Percentiles rank a stretch among this genome's conserved stretches.
These are phyloP conservation scores for Rotaria macrura DNA, from an alignment of 2,888 invertebrate genomes.

Conservation along the genomic window DNA sequence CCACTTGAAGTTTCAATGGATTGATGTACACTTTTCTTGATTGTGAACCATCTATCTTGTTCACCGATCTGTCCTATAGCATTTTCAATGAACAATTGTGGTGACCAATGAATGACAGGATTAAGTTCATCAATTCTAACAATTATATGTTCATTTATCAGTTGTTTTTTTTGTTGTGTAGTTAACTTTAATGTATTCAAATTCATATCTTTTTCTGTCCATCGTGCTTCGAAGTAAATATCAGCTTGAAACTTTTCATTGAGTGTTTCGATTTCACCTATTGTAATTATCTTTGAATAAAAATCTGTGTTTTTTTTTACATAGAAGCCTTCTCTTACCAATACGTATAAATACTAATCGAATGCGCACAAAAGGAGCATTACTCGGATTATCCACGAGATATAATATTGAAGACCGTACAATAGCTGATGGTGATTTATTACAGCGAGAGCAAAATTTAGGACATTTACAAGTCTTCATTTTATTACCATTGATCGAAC, in stretches of 20 bases:
- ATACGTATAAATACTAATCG: slow-evolving; percentile 3
- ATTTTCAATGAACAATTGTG: slow-evolving; percentile 29
- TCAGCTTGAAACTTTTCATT: slow-evolving; percentile 33
- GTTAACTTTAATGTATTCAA: no score
- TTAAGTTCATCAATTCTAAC: background rate
- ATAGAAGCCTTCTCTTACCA: background rate
- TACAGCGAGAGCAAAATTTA: no score
- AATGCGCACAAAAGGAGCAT: background rate
- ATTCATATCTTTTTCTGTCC: background rate
- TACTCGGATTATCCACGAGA: background rate
- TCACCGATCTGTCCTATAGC: slow-evolving; percentile 14
- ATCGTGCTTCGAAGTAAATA: slow-evolving; percentile 21
- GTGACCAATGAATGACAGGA: slow-evolving; percentile 9
- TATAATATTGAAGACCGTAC: no score
- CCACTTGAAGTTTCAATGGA: background rate
- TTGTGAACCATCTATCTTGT: slow-evolving; percentile 11
- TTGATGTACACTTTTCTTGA: background rate
- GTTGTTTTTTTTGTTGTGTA: background rate
- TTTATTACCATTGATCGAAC: no score
- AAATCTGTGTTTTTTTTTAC: no score
- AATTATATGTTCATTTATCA: slow-evolving; percentile 10
- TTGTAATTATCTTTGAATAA: no score
- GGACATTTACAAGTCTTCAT: no score
- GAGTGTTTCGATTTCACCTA: slow-evolving; percentile 28
- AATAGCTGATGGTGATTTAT: no score